phyloP scores from a whole-genome alignment of 2,888 invertebrate genomes.

The Calliopum simillimum region DNA sequence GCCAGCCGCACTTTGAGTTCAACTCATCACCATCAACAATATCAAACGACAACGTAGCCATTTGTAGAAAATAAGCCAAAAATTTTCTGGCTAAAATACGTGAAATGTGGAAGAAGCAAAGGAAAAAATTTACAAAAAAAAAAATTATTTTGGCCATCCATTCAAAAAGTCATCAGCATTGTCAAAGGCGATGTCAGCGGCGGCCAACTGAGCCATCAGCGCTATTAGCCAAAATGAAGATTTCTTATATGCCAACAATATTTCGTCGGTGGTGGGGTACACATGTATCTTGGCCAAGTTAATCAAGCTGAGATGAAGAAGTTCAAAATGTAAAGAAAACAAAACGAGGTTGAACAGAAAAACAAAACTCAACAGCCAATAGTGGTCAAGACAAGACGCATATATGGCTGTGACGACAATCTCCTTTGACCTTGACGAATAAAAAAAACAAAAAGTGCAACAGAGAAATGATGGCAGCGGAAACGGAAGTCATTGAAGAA shows the following conservation, averaged over 20 bases:
- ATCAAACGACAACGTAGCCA: conserved; percentile 21
- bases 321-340: neutral
- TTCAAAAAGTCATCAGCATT: conserved; percentile 51
- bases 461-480: conserved; percentile 5
- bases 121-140: neutral
- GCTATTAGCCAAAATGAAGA: conserved; percentile 4
- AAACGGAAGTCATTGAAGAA: conserved; percentile 12
- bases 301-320: neutral
- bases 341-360: neutral
- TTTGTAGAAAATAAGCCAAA: conserved; percentile 22
- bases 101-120: conserved; percentile 24
- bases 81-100: conserved; percentile 31
- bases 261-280: neutral
- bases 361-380: neutral
- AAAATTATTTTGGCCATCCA: conserved; percentile 49
- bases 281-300: neutral
- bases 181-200: conserved; percentile 6
- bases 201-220: conserved; percentile 38
- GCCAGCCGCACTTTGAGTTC: conserved; percentile 47
- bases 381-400: conserved; percentile 12
- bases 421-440: neutral
- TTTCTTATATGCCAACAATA: conserved; percentile 1
- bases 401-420: neutral
- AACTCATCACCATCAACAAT: conserved; percentile 46
- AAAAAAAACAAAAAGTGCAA: neutral